Base-by-base conservation (phyloP, 2,797 vertebrate species). In the Danio jaintianensis region DNA sequence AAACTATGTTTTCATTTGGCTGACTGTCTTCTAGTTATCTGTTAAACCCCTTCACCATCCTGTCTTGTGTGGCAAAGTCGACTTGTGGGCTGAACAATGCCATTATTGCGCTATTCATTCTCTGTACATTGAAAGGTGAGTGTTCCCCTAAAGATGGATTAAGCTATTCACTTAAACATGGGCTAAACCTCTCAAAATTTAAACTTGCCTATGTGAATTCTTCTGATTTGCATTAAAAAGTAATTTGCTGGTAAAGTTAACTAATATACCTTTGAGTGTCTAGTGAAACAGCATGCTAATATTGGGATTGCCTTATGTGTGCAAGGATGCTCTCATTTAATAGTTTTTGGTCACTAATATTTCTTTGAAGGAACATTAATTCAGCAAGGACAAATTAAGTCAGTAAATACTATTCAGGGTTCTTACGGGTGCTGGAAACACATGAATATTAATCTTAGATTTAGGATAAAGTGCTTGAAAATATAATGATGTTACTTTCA, bases 31-130 rank as follows among this genome's bases (percentile, higher is more conserved):
- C 16, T 91, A 99, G 97, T 90, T 99, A 99, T 84, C 91, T 99
- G 85, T 86, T 99, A 89, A 99, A 98, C 92, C 98, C 97, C 7
- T 99, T 98, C 90, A 97, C 96, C 68, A 91, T 99, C 91, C 92
- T 98, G 84, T 98, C 97, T 83, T 99, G 98, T 77, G 96, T 99
- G 42, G 98, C 98, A 82, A 98, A 98, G 92, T 98, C 97, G 1
- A 99, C 98, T 40, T 98, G 96, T 0, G 93, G 96, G 72, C 95
- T 99, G 88, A 97, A 98, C 94, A 99, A 99, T 61, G 91, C 96
- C 2, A 83, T 98, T 85, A 91, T 96, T 56, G 93, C 96, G 7
- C 92, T 99, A 90, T 98, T 98, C 93, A 91, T 99, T 91, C 93
- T 99, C 89, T 79, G 93, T 38, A 99, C 97, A 0, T 92, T 98